Evolutionary conservation across 2,113 vertebrate genomes (phyloP).

Genomic region (Nothobranchius kuhntae): DNA sequence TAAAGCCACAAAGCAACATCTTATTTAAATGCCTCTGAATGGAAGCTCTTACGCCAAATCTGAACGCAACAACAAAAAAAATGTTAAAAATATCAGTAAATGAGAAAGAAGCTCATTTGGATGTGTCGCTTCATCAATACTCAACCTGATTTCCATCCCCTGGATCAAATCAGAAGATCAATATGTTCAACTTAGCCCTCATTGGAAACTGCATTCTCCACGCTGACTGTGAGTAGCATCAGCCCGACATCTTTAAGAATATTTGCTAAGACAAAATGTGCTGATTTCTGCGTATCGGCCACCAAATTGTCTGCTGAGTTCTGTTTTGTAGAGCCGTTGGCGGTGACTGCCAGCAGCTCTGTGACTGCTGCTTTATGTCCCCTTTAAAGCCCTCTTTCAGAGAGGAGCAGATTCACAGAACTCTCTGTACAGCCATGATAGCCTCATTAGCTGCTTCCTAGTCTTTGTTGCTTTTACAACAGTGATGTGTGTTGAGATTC

Average conservation of each 20-base stretch:
- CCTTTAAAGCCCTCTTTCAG: constrained; percentile 71
- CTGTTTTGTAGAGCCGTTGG: constrained; percentile 53
- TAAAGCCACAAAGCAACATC: not conserved
- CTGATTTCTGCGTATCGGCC: not conserved
- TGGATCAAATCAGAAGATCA: constrained; percentile 26
- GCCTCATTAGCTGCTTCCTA: constrained; percentile 80
- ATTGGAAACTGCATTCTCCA: constrained; percentile 9
- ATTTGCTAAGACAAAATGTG: not conserved
- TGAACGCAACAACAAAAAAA: not conserved
- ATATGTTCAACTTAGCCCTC: constrained; percentile 26
- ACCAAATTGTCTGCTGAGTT: constrained; percentile 1
- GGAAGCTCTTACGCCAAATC: too few relatives aligned
- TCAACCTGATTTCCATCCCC: constrained; percentile 22
- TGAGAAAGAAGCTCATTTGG: not conserved
- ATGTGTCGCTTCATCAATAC: constrained; percentile 34
- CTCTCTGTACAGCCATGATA: constrained; percentile 76
- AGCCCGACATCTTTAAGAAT: not conserved
- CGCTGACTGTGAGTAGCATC: constrained; percentile 14
- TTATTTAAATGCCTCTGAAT: constrained; percentile 7
- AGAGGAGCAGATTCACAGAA: constrained; percentile 65
- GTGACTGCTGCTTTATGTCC: constrained; percentile 69
- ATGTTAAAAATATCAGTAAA: not conserved
- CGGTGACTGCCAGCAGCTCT: constrained; percentile 57
- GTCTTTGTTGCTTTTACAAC: constrained; percentile 79
- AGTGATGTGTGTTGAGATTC: constrained; percentile 78